Evolutionary conservation across 2,888 invertebrate species (phyloP), one percentile per base, ranked within the genome.

Genomic region (Sarcophaga caerulescens): DNA sequence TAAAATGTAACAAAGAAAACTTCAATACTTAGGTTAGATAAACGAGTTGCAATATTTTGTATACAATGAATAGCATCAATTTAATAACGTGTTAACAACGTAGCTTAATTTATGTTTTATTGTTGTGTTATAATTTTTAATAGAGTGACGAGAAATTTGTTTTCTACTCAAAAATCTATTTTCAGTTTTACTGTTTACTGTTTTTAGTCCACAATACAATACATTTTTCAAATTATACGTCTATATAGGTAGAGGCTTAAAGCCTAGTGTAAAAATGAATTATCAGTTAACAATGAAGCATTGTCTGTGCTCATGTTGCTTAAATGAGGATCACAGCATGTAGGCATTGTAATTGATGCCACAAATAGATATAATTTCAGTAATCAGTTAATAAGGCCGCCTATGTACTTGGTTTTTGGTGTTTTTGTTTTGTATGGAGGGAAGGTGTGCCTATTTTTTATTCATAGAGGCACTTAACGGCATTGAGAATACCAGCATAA

Each of bases 261-360:
- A 19, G 65, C 59, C 3, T 25, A 45, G n/a, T 21, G 57, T 65
- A 11, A 66, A 23, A 59, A 59, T 14, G 52, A 57, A 23, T 45
- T 21, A 23, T 12, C 23, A 12, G 17, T 59, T 21, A 66, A 73
- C 63, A 81, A 70, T 70, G 45, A 47, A 76, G 65, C 65, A 76
- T 76, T 81, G 70, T 76, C 63, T 45, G 21, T 17, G 44, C 14
- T 59, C 47, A 70, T 65, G 17, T 68, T 70, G 21, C 57, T 25
- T 71, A 60, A 77, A 77, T 77, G 59, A 82, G 59, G 65, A 85
- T 73, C 81, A 75, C 70, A 65, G 70, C 52, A 79, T 81, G 85
- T 79, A 78, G 78, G 78, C 70, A 74, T 81, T 63, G 69, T 65
- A 81, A 77, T 65, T 69, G 85, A 85, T 85, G 85, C 85, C 81